Evolutionary conservation across 2,113 vertebrate species (phyloP).

Genomic region (Rana temporaria): DNA sequence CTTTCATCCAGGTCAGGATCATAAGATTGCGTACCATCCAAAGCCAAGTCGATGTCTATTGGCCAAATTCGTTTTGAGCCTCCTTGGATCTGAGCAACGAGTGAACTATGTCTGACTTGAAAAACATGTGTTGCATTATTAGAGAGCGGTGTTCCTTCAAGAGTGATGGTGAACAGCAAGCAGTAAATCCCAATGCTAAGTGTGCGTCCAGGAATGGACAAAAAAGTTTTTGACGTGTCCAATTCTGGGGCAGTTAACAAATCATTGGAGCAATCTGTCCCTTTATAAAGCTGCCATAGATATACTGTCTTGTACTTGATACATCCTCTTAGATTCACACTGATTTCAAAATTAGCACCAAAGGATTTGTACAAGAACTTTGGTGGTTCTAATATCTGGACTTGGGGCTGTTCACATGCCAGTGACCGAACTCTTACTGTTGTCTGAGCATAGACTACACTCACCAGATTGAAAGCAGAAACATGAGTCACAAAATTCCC

Average conservation of each 20-base stretch:
- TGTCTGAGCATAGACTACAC: conserved; percentile 62
- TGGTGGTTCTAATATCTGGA: conserved; percentile 63
- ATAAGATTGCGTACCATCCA: conserved; percentile 73
- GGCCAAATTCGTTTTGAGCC: conserved; percentile 73
- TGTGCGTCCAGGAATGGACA: conserved; percentile 67
- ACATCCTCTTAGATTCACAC: conserved; percentile 70
- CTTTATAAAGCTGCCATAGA: conserved; percentile 70
- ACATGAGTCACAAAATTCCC: conserved; percentile 66
- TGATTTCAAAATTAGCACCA: conserved; percentile 73
- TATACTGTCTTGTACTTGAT: conserved; percentile 71
- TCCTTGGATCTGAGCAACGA: conserved; percentile 73
- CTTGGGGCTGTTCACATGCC: conserved; percentile 66
- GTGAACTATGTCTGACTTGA: conserved; percentile 67
- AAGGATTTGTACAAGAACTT: conserved; percentile 65
- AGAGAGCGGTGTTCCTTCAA: conserved; percentile 70
- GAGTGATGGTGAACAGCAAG: conserved; percentile 69
- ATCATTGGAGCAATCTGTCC: conserved; percentile 56
- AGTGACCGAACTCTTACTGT: conserved; percentile 63
- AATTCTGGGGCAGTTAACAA: conserved; percentile 53
- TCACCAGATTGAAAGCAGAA: conserved; percentile 71
- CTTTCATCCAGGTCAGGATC: conserved; percentile 71
- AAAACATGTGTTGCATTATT: conserved; percentile 58
- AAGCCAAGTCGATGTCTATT: conserved; percentile 65
- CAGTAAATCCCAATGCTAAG: conserved; percentile 71
- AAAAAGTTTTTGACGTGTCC: conserved; percentile 62